Evolutionary conservation across 1,140 invertebrate genomes (phyloP), one percentile per base, ranked within the genome.

Genomic region (Ceratosolen solmsi): DNA sequence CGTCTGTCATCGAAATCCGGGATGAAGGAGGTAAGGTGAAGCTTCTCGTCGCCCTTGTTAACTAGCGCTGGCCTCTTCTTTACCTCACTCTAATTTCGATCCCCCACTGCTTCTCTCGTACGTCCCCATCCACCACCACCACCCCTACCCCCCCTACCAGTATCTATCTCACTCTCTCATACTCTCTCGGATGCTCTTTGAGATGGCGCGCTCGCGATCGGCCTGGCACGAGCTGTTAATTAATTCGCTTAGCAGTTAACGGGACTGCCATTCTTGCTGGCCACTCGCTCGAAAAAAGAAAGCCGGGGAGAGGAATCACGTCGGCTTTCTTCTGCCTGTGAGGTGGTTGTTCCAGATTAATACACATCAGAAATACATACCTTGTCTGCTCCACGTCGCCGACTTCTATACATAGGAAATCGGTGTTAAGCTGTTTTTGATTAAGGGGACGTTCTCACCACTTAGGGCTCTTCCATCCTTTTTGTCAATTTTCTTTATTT

Each of bases 181-280:
- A n/a, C n/a, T n/a, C n/a, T n/a, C n/a, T n/a, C n/a, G n/a, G n/a
- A n/a, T n/a, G n/a, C n/a, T n/a, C n/a, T n/a, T 49, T 54, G 2
- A 25, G 20, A 22, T 54, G 46, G 5, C 11, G n/a, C 46, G 46
- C 11, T 60, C n/a, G 36, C 15, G 68, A 73, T 68, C 78, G 51
- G 7, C 17, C 2, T 30, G 79, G 75, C 80, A 82, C 81, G 75
- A 82, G 75, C 74, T 82, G 68, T 46, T 54, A 82, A 82, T 82
- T 82, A 78, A 82, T 78, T 78, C 68, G 81, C 65, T 77, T 56
- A 77, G 33, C 54, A 71, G 74, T 77, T 77, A 77, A 72, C 80
- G 65, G 73, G 63, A 60, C n/a, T 2, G 25, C 15, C 20, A 30
- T 70, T 82, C n/a, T 54, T 46, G 56, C 25, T 63, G 1, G 7